These are phyloP conservation scores for Dendrolimus punctatus DNA, from an alignment of 1,140 invertebrate genomes.

Conservation along the genomic window DNA sequence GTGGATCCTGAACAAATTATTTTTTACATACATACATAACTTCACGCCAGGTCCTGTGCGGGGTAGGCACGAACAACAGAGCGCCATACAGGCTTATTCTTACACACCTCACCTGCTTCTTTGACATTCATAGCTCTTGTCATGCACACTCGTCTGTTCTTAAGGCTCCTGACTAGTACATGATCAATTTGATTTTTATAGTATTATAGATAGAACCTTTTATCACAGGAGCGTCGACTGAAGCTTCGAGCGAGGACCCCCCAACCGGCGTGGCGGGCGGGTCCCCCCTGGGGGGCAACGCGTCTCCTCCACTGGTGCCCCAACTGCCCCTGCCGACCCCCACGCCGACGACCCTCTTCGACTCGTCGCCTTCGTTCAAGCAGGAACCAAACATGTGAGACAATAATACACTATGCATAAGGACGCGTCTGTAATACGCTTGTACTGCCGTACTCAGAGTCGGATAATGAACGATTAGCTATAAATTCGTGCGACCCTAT, in stretches of 20 bases:
- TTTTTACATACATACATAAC: too few species aligned
- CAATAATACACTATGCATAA: slow-evolving; percentile 2
- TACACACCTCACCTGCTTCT: too few species aligned
- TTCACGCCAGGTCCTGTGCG: too few species aligned
- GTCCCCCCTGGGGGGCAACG: slow-evolving; percentile 1
- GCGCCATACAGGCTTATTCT: too few species aligned
- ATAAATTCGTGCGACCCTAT: too few species aligned
- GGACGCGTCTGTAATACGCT: neutral
- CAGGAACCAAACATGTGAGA: slow-evolving; percentile 54
- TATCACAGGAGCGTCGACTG: slow-evolving; percentile 41
- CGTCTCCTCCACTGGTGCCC: slow-evolving; percentile 34
- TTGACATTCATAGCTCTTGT: too few species aligned
- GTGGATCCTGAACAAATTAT: too few species aligned
- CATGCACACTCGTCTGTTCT: too few species aligned
- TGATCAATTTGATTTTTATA: neutral
- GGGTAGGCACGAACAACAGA: too few species aligned
- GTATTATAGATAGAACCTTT: neutral
- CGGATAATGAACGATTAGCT: too few species aligned
- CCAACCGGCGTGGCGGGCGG: slow-evolving; percentile 6
- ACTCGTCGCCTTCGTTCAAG: slow-evolving; percentile 41
- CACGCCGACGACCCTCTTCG: slow-evolving; percentile 16
- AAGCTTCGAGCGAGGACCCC: slow-evolving; percentile 29
- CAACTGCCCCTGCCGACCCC: slow-evolving; percentile 29
- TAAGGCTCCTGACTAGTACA: too few species aligned
- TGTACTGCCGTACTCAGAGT: neutral